Base-by-base conservation (phyloP, 1,140 invertebrate genomes). In the Pinna nobilis region DNA sequence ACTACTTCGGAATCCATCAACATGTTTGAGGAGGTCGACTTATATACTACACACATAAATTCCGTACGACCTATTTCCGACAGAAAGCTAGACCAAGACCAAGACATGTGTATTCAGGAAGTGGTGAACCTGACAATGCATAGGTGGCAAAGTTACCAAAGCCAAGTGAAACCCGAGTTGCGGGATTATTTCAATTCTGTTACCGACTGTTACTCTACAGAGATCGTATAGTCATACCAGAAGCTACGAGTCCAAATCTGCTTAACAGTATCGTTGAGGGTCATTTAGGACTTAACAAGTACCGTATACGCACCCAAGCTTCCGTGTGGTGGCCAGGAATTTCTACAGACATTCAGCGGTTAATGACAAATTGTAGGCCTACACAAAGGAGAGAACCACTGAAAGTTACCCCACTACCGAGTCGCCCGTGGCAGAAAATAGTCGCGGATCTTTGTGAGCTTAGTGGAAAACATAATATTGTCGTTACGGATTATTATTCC, bases 1-100 rank as follows among this genome's bases (percentile, higher is more conserved):
- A 30, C 89, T 90, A 23, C 80, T 39, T 11, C 82, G 78, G 33
- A 55, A 82, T 53, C 13, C 13, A n/a, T 13, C n/a, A n/a, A 11
- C 41, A 11, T 53, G 11, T 13, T 23, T 15, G 60, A 64, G 20
- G 39, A 64, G 30, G 23, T 64, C 1, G 18, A 39, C 20, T 20
- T 4, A 41, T 64, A 64, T 25, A 39, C 44, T 3, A 7, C 39
- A 13, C 44, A 35, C 13, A n/a, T 64, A 11, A 39, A 64, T 11
- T 25, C 15, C 7, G 9, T 39, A 44, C 35, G 60, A 41, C 60
- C 60, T 9, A 44, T 64, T 6, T n/a, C 37, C 37, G 60, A 64
- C 39, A 39, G 44, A 32, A n/a, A 23, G 44, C 25, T 64, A 47
- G 35, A 64, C n/a, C 60, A 64, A 41, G 44, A 6, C 6, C 25